phyloP scores from a whole-genome alignment of 1,140 invertebrate species.

The Asbolus verrucosus region DNA sequence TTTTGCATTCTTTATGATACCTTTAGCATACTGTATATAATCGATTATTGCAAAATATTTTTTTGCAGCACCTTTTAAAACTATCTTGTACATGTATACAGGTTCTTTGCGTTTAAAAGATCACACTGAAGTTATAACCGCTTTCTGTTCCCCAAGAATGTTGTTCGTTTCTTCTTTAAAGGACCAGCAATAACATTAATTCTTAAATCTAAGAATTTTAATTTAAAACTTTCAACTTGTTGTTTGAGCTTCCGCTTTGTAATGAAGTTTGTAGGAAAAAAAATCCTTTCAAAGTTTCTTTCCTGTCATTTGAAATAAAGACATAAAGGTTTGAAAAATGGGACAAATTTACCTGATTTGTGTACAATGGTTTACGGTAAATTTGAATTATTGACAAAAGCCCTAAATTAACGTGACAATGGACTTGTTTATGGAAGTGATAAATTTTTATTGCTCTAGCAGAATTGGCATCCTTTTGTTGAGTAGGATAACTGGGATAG shows the following conservation, averaged over 20 bases:
- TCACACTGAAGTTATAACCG: not conserved
- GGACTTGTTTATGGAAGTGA: constrained; percentile 29
- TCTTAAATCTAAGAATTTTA: constrained; percentile 27
- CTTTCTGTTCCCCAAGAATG: not conserved
- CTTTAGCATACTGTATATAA: too few species aligned
- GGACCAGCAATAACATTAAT: constrained; percentile 16
- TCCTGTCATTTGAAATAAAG: constrained; percentile 12
- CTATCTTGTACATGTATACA: too few species aligned
- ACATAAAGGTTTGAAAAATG: constrained; percentile 30
- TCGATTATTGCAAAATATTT: too few species aligned
- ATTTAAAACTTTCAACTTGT: constrained; percentile 19
- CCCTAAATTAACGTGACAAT: constrained; percentile 24
- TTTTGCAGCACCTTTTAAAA: too few species aligned
- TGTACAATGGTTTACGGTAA: constrained; percentile 20
- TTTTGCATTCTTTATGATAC: too few species aligned
- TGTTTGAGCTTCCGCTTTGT: not conserved
- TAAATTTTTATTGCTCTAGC: constrained; percentile 33
- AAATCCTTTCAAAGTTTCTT: not conserved
- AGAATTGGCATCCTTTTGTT: constrained; percentile 33
- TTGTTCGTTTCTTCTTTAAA: not conserved
- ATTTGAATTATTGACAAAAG: constrained; percentile 31
- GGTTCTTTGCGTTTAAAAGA: too few species aligned
- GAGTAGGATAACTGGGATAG: constrained; percentile 7
- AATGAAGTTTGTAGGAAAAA: constrained; percentile 6
- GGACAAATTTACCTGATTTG: constrained; percentile 16